phyloP scores from a whole-genome alignment of 2,797 vertebrate species.

The Sebastiscus albofasciatus region DNA sequence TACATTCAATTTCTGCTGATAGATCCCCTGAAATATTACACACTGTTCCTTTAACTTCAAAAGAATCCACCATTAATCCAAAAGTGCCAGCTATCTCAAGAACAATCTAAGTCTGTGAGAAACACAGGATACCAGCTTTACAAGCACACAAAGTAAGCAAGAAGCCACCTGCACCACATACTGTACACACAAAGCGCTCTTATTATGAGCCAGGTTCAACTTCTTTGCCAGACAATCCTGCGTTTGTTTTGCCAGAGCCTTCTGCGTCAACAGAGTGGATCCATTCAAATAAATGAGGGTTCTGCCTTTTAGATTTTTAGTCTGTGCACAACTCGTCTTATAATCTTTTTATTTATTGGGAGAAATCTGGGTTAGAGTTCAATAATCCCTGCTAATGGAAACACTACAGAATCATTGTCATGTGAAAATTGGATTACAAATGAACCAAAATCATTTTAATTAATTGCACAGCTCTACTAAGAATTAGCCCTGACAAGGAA shows the following conservation, averaged over 20 bases:
- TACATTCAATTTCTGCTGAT: too few relatives aligned
- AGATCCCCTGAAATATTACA: too few relatives aligned
- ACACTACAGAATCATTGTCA: not conserved
- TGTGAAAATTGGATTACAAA: not conserved
- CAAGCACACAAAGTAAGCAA: not conserved
- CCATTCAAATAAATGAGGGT: not conserved
- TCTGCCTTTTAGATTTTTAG: not conserved
- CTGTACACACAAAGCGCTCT: not conserved
- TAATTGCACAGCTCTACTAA: not conserved
- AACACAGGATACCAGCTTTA: not conserved
- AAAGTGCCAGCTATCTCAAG: not conserved
- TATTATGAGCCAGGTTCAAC: not conserved
- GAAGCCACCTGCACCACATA: not conserved
- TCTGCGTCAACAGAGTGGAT: not conserved
- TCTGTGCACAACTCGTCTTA: not conserved
- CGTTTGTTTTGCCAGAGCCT: not conserved
- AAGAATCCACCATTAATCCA: too few relatives aligned
- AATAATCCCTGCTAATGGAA: not conserved
- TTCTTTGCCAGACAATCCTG: not conserved
- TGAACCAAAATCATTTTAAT: constrained; percentile 5
- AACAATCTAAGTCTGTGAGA: not conserved
- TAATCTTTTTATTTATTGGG: constrained; percentile 9
- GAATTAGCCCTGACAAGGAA: not conserved
- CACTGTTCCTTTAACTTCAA: too few relatives aligned
- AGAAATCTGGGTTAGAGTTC: not conserved